phyloP scores from a whole-genome alignment of 2,113 vertebrate species.

The Hypocryptadius cinnamomeus region DNA sequence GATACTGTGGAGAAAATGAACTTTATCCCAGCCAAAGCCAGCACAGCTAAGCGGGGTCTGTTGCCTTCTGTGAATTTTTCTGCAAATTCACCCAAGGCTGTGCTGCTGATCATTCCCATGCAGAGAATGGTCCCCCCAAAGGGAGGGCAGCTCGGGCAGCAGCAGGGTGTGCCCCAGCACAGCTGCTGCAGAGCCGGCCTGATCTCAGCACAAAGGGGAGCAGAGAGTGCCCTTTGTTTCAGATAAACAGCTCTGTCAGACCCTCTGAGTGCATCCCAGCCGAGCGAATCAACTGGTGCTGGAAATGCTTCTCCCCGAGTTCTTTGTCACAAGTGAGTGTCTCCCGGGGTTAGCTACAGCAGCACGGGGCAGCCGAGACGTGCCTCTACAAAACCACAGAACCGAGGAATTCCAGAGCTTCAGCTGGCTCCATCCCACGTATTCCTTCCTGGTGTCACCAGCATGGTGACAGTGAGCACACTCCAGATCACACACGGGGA shows the following conservation, averaged over 20 bases:
- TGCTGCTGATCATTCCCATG: background rate
- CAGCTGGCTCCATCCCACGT: background rate
- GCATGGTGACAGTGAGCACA: rapidly evolving
- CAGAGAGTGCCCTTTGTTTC: background rate
- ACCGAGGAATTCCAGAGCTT: background rate
- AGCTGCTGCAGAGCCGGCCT: background rate
- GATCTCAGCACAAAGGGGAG: background rate
- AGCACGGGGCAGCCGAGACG: rapidly evolving
- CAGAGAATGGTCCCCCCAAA: background rate
- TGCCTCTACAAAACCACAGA: background rate
- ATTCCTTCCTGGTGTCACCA: background rate
- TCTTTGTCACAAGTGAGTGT: background rate
- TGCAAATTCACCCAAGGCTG: background rate
- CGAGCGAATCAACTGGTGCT: background rate
- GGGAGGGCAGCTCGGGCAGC: background rate
- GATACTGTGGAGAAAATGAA: background rate
- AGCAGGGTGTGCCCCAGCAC: background rate
- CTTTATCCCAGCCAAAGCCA: background rate
- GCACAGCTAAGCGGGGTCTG: background rate
- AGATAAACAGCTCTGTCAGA: background rate
- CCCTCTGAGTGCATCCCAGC: background rate
- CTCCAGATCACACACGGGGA: background rate
- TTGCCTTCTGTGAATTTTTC: background rate
- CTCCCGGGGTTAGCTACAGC: background rate
- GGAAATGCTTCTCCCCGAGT: background rate